These are phyloP conservation scores for Hemiscyllium ocellatum DNA, from an alignment of 2,113 vertebrate species.

Conservation along the genomic window DNA sequence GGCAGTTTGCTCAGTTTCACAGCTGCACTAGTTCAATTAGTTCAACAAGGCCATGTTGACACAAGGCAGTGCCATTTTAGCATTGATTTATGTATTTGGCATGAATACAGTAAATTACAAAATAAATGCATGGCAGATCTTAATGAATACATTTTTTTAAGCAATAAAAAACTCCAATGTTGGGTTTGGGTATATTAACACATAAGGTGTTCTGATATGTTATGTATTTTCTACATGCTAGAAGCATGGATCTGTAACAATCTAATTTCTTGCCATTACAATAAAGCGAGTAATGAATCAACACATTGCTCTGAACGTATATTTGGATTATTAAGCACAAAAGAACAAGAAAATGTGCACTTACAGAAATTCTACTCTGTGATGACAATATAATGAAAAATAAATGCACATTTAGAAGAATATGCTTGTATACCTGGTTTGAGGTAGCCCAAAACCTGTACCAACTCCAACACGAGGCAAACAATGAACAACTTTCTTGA, in stretches of 20 bases:
- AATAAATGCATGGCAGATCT: constrained; percentile 9
- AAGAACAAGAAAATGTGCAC: constrained; percentile 37
- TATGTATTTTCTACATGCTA: constrained; percentile 47
- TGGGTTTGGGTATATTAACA: neutral
- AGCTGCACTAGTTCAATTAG: constrained; percentile 45
- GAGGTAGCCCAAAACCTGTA: constrained; percentile 85
- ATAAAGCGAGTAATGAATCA: constrained; percentile 47
- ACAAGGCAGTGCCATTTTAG: constrained; percentile 43
- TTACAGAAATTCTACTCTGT: constrained; percentile 35
- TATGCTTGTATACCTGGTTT: constrained; percentile 71
- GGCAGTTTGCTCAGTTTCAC: constrained; percentile 41
- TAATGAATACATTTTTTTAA: constrained; percentile 35
- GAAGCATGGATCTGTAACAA: constrained; percentile 50
- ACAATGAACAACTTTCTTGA: constrained; percentile 91
- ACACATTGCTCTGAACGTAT: neutral
- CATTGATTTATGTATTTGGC: constrained; percentile 55
- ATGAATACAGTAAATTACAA: constrained; percentile 34
- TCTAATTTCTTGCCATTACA: constrained; percentile 52
- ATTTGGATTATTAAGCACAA: neutral
- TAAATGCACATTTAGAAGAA: constrained; percentile 28
- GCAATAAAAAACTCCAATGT: constrained; percentile 3
- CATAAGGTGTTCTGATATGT: neutral
- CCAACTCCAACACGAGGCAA: constrained; percentile 93
- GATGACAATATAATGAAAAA: constrained; percentile 32
- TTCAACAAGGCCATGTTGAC: constrained; percentile 38